Conservation (phyloP, 2,888 invertebrate species). For the Dryomyza anilis region DNA sequence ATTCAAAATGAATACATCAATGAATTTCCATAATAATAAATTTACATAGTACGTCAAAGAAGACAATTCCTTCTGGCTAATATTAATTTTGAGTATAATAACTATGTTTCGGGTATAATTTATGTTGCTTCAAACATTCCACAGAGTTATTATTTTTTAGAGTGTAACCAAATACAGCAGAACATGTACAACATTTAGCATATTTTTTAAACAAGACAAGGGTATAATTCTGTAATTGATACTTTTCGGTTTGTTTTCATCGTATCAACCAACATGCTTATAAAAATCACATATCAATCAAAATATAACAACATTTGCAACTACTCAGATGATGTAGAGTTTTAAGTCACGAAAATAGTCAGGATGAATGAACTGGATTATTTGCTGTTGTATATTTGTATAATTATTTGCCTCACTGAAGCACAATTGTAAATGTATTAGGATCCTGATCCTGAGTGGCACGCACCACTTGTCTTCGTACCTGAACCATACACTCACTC, state of each 20-base stretch:
- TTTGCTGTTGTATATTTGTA: not conserved
- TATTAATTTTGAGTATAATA: too few species aligned
- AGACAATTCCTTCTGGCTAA: too few species aligned
- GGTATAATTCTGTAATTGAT: slow-evolving; percentile 43
- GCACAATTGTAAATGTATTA: too few species aligned
- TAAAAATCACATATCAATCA: slow-evolving; percentile 53
- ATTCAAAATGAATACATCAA: too few species aligned
- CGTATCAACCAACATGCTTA: slow-evolving; percentile 31
- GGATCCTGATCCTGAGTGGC: slow-evolving; percentile 8
- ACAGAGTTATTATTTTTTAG: too few species aligned
- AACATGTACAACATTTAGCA: too few species aligned
- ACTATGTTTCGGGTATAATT: too few species aligned
- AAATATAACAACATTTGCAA: slow-evolving; percentile 48
- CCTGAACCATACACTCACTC: not conserved
- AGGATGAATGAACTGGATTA: slow-evolving; percentile 21
- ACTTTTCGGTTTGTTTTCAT: slow-evolving; percentile 35
- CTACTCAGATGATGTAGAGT: slow-evolving; percentile 1
- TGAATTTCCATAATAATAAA: too few species aligned
- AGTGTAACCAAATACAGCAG: too few species aligned
- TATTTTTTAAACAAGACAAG: slow-evolving; percentile 16
- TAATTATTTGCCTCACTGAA: slow-evolving; percentile 24
- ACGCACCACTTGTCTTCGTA: slow-evolving; percentile 27
- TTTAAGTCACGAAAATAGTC: slow-evolving; percentile 25
- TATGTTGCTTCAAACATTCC: too few species aligned
- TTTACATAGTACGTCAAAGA: too few species aligned